Evolutionary conservation across 1,140 invertebrate species (phyloP).

Genomic region (Littorina saxatilis): DNA sequence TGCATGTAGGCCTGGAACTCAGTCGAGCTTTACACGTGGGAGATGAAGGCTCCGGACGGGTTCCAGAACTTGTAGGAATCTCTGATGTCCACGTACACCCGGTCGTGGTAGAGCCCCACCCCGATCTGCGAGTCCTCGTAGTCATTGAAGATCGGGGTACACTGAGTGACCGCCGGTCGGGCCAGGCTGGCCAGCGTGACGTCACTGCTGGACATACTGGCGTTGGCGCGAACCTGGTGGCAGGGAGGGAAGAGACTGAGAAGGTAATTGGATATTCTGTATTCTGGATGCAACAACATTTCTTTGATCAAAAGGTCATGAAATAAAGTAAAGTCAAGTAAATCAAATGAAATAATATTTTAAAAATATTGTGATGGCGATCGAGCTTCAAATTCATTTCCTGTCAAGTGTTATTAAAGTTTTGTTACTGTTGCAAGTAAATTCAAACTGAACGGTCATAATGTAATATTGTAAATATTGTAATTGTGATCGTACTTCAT

Average conservation of each 20-base stretch:
- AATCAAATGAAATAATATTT: no score
- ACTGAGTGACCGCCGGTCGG: slow-evolving; percentile 47
- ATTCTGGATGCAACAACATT: no score
- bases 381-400: no score
- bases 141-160: slow-evolving; percentile 50
- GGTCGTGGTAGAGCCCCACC: slow-evolving; percentile 48
- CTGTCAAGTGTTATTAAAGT: no score
- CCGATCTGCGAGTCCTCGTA: slow-evolving; percentile 39
- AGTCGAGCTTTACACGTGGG: slow-evolving; percentile 25
- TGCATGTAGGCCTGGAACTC: slow-evolving; percentile 38
- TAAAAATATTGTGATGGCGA: no score
- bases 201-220: slow-evolving; percentile 29
- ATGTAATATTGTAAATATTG: no score
- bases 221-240: slow-evolving; percentile 20
- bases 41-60: slow-evolving; percentile 27
- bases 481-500: no score
- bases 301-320: no score
- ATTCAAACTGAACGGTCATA: no score
- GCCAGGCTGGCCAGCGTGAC: slow-evolving; percentile 33
- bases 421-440: no score
- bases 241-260: neutral
- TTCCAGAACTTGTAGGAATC: slow-evolving; percentile 51
- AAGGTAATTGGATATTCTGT: no score
- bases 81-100: slow-evolving; percentile 53
- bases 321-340: no score